phyloP scores from a whole-genome alignment of 2,888 invertebrate species.

The Branchellion lobata region DNA sequence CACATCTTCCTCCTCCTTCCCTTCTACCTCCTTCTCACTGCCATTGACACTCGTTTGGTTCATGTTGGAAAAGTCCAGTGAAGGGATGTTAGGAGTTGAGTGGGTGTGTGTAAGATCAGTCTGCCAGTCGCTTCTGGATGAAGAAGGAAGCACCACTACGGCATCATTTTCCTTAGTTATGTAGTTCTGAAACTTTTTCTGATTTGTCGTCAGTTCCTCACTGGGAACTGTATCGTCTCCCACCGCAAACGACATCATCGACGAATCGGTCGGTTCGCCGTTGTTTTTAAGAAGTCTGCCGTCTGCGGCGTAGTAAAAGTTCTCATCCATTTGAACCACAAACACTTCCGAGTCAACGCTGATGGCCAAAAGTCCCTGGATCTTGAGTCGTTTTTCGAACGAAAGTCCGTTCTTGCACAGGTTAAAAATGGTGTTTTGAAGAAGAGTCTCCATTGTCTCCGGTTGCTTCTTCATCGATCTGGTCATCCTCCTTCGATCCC shows the following conservation, averaged over 20 bases:
- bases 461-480: slow-evolving; percentile 34
- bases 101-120: too few species aligned
- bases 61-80: not conserved
- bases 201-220: not conserved
- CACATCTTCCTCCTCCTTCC: not conserved
- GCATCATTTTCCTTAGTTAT: not conserved
- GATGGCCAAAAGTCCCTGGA: slow-evolving; percentile 42
- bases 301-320: slow-evolving; percentile 24
- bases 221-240: not conserved
- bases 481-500: not conserved
- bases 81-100: too few species aligned
- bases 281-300: slow-evolving; percentile 7
- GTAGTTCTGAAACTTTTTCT: not conserved
- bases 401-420: slow-evolving; percentile 40
- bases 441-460: slow-evolving; percentile 34
- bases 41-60: not conserved
- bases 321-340: slow-evolving; percentile 42
- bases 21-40: not conserved
- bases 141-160: too few species aligned
- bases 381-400: slow-evolving; percentile 35
- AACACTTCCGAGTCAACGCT: slow-evolving; percentile 42
- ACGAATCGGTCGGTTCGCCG: not conserved
- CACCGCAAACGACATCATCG: not conserved
- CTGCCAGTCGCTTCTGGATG: not conserved
- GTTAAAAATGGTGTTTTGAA: slow-evolving; percentile 38